Conservation (phyloP, 1,140 invertebrate species). For the Mya arenaria region DNA sequence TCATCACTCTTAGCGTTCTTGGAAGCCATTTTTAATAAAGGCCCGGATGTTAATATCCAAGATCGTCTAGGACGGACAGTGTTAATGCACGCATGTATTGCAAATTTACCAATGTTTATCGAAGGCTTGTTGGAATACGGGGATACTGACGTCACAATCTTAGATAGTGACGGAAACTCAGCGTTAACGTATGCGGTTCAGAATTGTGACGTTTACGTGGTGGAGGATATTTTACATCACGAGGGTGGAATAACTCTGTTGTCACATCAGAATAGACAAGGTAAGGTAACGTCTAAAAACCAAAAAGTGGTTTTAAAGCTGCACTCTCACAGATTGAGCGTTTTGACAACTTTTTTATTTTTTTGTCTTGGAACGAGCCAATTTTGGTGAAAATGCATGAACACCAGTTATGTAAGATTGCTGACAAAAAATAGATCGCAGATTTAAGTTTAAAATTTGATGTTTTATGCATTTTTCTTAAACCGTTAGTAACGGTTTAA, state of each 20-base stretch:
- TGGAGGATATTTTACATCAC: slow-evolving; percentile 45
- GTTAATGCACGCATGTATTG: slow-evolving; percentile 51
- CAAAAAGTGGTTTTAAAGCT: too few species aligned
- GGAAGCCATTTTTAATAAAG: slow-evolving; percentile 28
- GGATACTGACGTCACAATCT: neutral
- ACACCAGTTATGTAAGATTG: too few species aligned
- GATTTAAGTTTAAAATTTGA: too few species aligned
- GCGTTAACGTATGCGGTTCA: slow-evolving; percentile 35
- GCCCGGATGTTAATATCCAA: slow-evolving; percentile 47
- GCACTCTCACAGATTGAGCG: too few species aligned
- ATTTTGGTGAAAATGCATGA: too few species aligned
- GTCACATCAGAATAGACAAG: too few species aligned
- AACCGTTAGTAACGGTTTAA: too few species aligned
- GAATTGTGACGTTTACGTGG: slow-evolving; percentile 29
- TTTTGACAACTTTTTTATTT: too few species aligned
- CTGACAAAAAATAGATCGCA: too few species aligned
- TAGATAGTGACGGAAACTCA: slow-evolving; percentile 48
- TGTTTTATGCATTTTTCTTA: too few species aligned
- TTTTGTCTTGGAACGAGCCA: too few species aligned
- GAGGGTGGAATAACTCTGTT: neutral
- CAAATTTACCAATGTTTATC: slow-evolving; percentile 23
- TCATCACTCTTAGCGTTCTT: neutral
- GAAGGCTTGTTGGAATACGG: slow-evolving; percentile 35
- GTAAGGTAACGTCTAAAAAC: too few species aligned
- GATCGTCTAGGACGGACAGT: slow-evolving; percentile 41